phyloP scores from a whole-genome alignment of 2,113 vertebrate species.

The Ramphastos sulfuratus region DNA sequence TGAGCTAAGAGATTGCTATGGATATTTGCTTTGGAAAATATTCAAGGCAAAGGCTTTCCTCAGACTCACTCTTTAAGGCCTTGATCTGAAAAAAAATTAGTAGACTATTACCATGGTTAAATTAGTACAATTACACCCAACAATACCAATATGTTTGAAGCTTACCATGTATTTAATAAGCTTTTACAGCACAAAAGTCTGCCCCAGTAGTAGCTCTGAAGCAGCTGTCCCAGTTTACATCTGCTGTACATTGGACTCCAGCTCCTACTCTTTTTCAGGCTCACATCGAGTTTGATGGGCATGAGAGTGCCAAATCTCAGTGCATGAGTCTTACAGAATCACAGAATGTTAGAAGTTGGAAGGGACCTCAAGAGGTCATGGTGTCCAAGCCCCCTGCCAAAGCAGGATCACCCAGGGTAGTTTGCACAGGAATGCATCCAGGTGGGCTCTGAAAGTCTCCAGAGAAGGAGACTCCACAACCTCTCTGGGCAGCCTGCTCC shows the following conservation, averaged over 20 bases:
- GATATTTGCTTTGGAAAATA: conserved; percentile 9
- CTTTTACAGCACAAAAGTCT: not conserved
- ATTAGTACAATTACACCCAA: conserved; percentile 28
- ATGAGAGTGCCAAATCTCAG: fast-evolving
- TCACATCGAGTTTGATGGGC: not conserved
- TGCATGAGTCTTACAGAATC: no score
- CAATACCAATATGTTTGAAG: not conserved
- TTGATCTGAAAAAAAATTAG: conserved; percentile 2
- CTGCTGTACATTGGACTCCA: not conserved
- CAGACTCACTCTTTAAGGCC: conserved; percentile 7
- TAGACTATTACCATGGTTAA: conserved; percentile 34
- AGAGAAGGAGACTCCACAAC: no score
- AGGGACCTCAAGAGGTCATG: no score
- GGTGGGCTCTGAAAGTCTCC: no score
- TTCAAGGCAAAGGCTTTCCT: conserved; percentile 17
- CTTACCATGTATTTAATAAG: conserved; percentile 19
- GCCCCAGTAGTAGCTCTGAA: not conserved
- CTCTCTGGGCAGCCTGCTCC: no score
- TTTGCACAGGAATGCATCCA: no score
- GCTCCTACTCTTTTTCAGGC: not conserved
- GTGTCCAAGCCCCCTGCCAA: no score
- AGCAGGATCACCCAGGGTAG: no score
- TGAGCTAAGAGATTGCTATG: not conserved
- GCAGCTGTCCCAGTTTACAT: not conserved
- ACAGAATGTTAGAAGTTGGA: no score